Conservation (phyloP, 2,888 invertebrate species). For the Acrobasis suavella region DNA sequence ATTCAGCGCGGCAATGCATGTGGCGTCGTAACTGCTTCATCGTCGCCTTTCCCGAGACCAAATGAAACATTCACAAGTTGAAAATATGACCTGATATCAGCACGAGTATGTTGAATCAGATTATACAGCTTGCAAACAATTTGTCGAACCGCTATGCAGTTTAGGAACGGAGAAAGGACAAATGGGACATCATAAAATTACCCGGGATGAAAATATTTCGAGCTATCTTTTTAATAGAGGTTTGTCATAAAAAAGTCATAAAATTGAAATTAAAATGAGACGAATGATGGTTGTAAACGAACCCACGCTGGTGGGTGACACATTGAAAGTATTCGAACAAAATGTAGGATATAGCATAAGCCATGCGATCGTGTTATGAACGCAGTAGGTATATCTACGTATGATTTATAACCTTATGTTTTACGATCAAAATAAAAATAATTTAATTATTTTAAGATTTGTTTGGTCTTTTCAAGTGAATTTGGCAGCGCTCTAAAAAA, state of each 20-base stretch:
- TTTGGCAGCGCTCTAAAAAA: too few species aligned
- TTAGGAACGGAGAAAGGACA: conserved; percentile 13
- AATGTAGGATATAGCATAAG: neutral
- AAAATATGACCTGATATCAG: conserved; percentile 21
- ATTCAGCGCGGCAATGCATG: conserved; percentile 39
- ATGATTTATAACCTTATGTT: neutral
- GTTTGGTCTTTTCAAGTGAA: too few species aligned
- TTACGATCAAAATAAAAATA: neutral
- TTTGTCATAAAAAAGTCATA: conserved; percentile 12
- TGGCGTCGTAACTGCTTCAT: conserved; percentile 64
- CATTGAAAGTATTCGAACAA: conserved; percentile 9
- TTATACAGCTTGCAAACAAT: conserved; percentile 13
- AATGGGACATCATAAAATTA: conserved; percentile 9
- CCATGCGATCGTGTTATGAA: neutral
- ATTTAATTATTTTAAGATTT: neutral
- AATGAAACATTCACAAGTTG: conserved; percentile 35
- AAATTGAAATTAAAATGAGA: conserved; percentile 17
- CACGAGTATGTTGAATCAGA: conserved; percentile 5
- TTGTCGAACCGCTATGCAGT: conserved; percentile 3
- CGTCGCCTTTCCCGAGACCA: conserved; percentile 49
- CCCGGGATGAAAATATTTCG: conserved; percentile 13
- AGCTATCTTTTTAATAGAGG: conserved; percentile 17
- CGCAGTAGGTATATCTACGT: neutral
- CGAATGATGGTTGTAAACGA: conserved; percentile 16
- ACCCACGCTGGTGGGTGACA: conserved; percentile 17